Evolutionary conservation across 2,113 vertebrate species (phyloP), one percentile per base, ranked within the genome.

Genomic region (Bothrops jararaca): DNA sequence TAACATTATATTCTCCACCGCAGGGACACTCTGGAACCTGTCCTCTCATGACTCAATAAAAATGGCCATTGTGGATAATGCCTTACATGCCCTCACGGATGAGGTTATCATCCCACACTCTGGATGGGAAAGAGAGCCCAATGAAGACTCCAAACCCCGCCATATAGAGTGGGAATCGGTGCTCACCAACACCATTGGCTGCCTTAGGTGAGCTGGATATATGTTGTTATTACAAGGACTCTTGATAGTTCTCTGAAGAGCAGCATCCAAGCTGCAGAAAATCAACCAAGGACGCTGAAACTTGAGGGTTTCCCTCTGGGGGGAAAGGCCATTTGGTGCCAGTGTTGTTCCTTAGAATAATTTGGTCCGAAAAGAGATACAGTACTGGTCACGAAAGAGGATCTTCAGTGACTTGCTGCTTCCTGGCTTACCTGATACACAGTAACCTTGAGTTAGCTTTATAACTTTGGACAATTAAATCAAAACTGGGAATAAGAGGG

Each of bases 1-100:
- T 0, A 4, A 26, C 64, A 80, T 2, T 93, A 0, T 56, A 3
- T 39, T 91, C 23, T 93, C 53, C 69, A 0, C 90, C 58, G 18
- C 95, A 99, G 99, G 99, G 60, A 99, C 99, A 0, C 97, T 99
- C 91, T 99, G 99, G 99, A 99, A 99, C 96, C 97, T 99, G 92
- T 99, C 99, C 4, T 99, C 99, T 0, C 98, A 99, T 0, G 99
- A 99, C 96, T 98, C 99, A 1, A 98, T 99, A 94, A 99, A 99
- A 96, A 99, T 99, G 99, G 99, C 99, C 97, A 99, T 99, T 0
- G 99, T 99, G 96, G 99, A 99, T 93, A 98, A 99, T 0, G 99
- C 99, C 0, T 96, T 99, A 93, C 98, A 99, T 0, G 99, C 99
- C 23, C 97, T 99, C 93, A 98, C 98, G 0, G 98, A 99, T 4